Evolutionary conservation across 2,113 vertebrate genomes (phyloP).

Genomic region (Ameiurus melas): DNA sequence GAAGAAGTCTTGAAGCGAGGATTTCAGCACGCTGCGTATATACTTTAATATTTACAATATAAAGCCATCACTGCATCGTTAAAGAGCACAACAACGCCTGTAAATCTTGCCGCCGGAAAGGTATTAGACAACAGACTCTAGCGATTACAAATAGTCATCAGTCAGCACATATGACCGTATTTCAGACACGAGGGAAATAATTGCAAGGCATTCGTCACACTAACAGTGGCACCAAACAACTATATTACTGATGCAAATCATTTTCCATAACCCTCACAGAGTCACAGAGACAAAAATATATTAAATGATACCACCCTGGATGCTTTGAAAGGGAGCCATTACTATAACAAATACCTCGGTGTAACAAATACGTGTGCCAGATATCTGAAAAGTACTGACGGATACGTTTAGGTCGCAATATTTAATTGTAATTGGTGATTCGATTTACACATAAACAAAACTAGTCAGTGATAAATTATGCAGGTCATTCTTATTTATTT

Average conservation of each 20-base stretch:
- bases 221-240: conserved; percentile 26
- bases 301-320: neutral
- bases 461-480: conserved; percentile 66
- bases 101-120: neutral
- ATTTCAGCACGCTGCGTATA: neutral
- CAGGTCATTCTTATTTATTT: conserved; percentile 56
- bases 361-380: neutral
- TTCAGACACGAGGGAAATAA: conserved; percentile 6
- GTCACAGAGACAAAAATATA: neutral
- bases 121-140: conserved; percentile 4
- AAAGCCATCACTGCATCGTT: neutral
- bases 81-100: neutral
- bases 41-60: neutral
- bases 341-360: conserved; percentile 28
- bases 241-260: conserved; percentile 33
- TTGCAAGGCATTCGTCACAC: conserved; percentile 22
- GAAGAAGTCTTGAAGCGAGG: neutral
- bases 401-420: conserved; percentile 48
- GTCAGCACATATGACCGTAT: neutral
- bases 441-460: conserved; percentile 58
- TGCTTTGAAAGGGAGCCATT: neutral
- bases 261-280: conserved; percentile 15
- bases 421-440: conserved; percentile 59
- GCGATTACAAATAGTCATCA: conserved; percentile 13
- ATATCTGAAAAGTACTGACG: conserved; percentile 13